Base-by-base conservation (phyloP, 2,113 vertebrate species). In the Saccopteryx leptura region DNA sequence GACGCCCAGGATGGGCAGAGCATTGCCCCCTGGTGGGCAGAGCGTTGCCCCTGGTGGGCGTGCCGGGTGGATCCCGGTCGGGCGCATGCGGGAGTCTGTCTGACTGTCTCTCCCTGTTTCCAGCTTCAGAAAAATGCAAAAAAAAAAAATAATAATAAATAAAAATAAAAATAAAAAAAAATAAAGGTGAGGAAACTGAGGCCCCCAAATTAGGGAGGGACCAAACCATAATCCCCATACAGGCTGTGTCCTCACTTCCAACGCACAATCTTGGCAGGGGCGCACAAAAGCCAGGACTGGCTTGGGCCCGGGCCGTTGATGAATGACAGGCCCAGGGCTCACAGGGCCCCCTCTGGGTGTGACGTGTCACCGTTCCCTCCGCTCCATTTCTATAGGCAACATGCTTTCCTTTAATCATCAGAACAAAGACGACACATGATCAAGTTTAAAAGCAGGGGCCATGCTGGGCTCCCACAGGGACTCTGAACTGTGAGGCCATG, bases 281-380 rank as follows among this genome's bases (percentile, higher is more conserved):
- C 39, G 14, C n/a, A 33, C 63, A 72, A 39, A 26, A 79, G 48
- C 33, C 71, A 60, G 56, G 14, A 74, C 12, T 60, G 10, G 17
- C 90, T 91, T 1, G 1, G 28, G 48, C 56, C 14, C 9, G 76
- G 33, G 2, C 31, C 33, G 24, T 4, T 23, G n/a, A 33, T 2
- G 11, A 48, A 56, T 0, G 12, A 28, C 33, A 65, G 63, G 33
- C 33, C 28, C 3, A 23, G 63, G 18, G 48, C 39, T 60, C 75
- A 33, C 23, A 8, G 24, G 50, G 13, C 3, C 19, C 4, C 12
- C 46, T 48, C 33, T 39, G n/a, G n/a, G 31, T 15, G 23, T 61
- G 7, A 8, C 2, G 4, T 4, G 4, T 2, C 15, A 1, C 69
- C 0, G 0, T n/a, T 11, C 8, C 23, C 21, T 13, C 74, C 26